These are phyloP conservation scores for Heliconius hewitsoni DNA, from an alignment of 1,140 invertebrate species.

Conservation along the genomic window DNA sequence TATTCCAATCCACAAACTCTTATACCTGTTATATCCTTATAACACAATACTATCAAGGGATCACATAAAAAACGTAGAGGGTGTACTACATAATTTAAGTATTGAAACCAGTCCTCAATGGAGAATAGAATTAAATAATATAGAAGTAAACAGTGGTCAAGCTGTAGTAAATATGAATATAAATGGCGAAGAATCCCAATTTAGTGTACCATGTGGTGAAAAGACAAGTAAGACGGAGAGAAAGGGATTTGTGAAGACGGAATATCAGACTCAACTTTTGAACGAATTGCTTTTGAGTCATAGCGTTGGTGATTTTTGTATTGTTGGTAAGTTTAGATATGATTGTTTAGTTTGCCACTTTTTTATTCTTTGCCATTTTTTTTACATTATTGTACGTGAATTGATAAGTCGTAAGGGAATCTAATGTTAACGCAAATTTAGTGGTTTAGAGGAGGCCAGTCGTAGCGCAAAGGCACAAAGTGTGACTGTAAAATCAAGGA, in stretches of 20 bases:
- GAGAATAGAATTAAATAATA: slow-evolving; percentile 51
- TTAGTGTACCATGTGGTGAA: slow-evolving; percentile 73
- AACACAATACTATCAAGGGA: slow-evolving; percentile 89
- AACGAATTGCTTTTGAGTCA: slow-evolving; percentile 90
- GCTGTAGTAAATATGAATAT: slow-evolving; percentile 62
- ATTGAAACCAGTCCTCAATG: slow-evolving; percentile 67
- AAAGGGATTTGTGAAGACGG: slow-evolving; percentile 85
- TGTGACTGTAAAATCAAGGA: no score
- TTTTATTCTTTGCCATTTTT: no score
- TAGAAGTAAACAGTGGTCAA: slow-evolving; percentile 59
- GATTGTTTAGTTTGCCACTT: no score
- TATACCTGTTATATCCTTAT: slow-evolving; percentile 92
- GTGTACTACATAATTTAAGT: slow-evolving; percentile 84
- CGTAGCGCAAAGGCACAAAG: no score
- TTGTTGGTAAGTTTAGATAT: slow-evolving; percentile 83
- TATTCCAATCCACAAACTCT: slow-evolving; percentile 84
- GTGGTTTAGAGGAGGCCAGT: no score
- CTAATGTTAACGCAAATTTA: no score
- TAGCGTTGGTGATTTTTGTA: slow-evolving; percentile 90
- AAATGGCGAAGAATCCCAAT: slow-evolving; percentile 58
- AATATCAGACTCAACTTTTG: slow-evolving; percentile 91
- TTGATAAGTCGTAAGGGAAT: no score
- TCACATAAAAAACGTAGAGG: slow-evolving; percentile 85
- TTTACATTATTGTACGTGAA: no score
- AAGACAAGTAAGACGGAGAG: slow-evolving; percentile 42